Evolutionary conservation across 2,797 vertebrate genomes (phyloP).

Genomic region (Silurus lanzhouensis): DNA sequence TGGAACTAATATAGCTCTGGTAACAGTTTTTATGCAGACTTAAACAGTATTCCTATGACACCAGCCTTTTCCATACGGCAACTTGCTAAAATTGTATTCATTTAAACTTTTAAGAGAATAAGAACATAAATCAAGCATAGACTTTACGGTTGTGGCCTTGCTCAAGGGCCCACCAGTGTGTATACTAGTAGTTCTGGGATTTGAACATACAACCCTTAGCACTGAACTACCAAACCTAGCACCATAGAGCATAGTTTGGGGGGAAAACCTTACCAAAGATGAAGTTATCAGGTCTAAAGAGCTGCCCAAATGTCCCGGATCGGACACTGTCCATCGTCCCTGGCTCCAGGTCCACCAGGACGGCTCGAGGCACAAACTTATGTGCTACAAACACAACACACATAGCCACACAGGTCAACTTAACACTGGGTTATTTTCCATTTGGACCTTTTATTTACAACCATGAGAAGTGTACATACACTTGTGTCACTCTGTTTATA

Average conservation of each 20-base stretch:
- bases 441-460: background rate
- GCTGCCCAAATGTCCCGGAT: constrained; percentile 84
- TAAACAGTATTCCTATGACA: background rate
- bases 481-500: background rate
- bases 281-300: constrained; percentile 88
- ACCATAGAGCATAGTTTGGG: background rate
- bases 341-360: constrained; percentile 84
- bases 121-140: background rate
- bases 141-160: background rate
- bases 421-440: background rate
- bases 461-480: background rate
- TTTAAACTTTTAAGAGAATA: background rate
- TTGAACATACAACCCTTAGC: background rate
- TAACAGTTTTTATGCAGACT: background rate
- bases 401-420: constrained; percentile 1
- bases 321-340: constrained; percentile 90
- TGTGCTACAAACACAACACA: constrained; percentile 71
- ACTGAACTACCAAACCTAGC: background rate
- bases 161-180: background rate
- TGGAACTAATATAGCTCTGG: background rate
- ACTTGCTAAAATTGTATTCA: background rate
- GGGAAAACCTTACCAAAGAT: constrained; percentile 79
- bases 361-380: constrained; percentile 84
- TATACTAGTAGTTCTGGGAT: background rate
- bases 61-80: background rate